phyloP scores from a whole-genome alignment of 2,888 invertebrate genomes.

The Scelioninae gen. 1 region DNA sequence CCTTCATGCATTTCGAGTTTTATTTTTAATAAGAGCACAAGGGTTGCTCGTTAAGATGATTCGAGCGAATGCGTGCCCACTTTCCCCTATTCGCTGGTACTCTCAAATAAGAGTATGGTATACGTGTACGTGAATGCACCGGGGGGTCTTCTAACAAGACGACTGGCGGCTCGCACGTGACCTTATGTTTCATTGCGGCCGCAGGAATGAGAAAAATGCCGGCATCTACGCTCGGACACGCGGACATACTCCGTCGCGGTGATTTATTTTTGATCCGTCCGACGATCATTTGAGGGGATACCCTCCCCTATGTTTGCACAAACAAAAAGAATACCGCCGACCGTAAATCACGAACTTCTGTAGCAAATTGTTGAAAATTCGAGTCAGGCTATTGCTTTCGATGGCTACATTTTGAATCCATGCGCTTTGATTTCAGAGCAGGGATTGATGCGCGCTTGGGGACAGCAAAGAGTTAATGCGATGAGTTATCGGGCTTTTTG shows the following conservation, averaged over 20 bases:
- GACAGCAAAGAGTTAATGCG: conserved; percentile 41
- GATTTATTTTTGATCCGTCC: conserved; percentile 55
- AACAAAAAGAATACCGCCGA: conserved; percentile 26
- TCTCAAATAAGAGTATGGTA: conserved; percentile 9
- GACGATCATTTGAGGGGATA: conserved; percentile 17
- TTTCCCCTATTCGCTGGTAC: conserved; percentile 30
- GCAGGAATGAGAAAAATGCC: conserved; percentile 60
- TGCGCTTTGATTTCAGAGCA: conserved; percentile 18
- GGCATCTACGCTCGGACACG: conserved; percentile 30
- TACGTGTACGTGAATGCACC: conserved; percentile 31
- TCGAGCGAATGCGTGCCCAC: conserved; percentile 66
- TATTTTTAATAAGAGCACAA: conserved; percentile 68
- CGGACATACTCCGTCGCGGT: conserved; percentile 25
- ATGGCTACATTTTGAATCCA: conserved; percentile 10
- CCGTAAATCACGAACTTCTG: conserved; percentile 29
- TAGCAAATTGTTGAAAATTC: conserved; percentile 48
- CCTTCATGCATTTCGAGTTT: too few relatives aligned
- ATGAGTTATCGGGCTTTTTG: conserved; percentile 36
- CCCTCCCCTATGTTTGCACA: conserved; percentile 12
- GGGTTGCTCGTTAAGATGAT: conserved; percentile 76
- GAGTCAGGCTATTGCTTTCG: conserved; percentile 5
- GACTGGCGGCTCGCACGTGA: conserved; percentile 73
- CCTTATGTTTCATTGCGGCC: conserved; percentile 70
- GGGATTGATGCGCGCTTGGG: conserved; percentile 24
- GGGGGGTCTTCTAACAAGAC: conserved; percentile 73